A percentile compares a stretch with the other conserved stretches of the same genome.
These are phyloP conservation scores for Ciconia boyciana DNA, from an alignment of 2,113 vertebrate species.

Conservation along the genomic window DNA sequence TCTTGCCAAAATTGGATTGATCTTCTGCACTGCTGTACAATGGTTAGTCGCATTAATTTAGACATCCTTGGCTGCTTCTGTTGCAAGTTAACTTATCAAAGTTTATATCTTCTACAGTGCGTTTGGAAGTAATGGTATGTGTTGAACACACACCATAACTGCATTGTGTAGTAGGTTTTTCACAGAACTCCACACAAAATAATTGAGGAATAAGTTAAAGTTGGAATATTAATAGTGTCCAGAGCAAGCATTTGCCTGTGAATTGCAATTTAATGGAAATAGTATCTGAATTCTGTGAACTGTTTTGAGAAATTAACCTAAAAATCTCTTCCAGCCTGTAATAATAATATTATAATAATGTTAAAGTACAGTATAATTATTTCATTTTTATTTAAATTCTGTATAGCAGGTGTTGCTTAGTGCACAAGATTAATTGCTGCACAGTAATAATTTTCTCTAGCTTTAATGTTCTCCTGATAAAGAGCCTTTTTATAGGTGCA, in stretches of 20 bases:
- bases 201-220: background rate
- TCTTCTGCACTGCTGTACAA: background rate
- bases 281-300: background rate
- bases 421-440: background rate
- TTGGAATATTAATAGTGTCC: background rate
- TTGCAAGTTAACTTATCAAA: background rate
- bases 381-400: background rate
- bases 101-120: background rate
- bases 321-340: background rate
- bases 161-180: background rate
- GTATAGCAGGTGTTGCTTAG: background rate
- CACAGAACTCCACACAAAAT: background rate
- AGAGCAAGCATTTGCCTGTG: background rate
- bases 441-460: background rate
- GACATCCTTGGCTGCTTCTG: background rate
- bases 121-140: background rate
- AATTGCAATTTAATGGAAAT: background rate
- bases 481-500: background rate
- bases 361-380: background rate
- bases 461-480: background rate
- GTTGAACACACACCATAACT: background rate
- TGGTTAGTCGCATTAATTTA: background rate
- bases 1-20: background rate
- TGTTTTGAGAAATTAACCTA: background rate
- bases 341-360: background rate